Evolutionary conservation across 2,113 vertebrate species (phyloP), one percentile per base, ranked within the genome.

Genomic region (Passer domesticus): DNA sequence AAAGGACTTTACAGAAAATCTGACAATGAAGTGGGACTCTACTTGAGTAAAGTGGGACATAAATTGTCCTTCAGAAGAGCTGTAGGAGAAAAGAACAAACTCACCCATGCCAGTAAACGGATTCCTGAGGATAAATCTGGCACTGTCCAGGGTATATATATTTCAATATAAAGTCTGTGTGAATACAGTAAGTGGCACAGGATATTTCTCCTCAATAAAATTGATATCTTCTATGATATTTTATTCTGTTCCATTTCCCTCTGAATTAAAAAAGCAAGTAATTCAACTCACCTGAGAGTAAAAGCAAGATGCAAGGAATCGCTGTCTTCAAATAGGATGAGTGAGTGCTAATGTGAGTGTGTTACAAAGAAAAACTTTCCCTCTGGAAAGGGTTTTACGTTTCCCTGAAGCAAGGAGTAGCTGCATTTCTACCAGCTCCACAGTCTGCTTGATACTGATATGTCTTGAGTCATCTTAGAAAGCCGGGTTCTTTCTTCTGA

Each of bases 381-480:
- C 52, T 95, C 87, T 89, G 90, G 89, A 92, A 90, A 96, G 50
- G 58, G 93, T 92, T 95, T 96, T 90, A 63, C 81, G 68, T 96
- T 96, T 88, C 91, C 41, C 53, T 90, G 80, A 87, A 96, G 85
- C 52, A 86, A 79, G 93, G 80, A 97, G 83, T 91, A 96, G 90
- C 60, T 90, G 55, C 41, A 19, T 77, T 92, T 94, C 83, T 87
- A 95, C 60, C 83, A 96, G 20, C 74, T 94, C 77, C 83, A 67
- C 39, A 75, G 94, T n/a, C 81, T 70, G 37, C 83, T 90, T 96
- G 93, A 91, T 92, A 89, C 1, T 15, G 67, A 85, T 95, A 85
- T 37, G 60, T 90, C 83, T 76, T 89, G 82, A 91, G 52, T 62
- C 0, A 1, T 72, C 69, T 82, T 89, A 95, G 74, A 96, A 95